A percentile compares a stretch with the other conserved stretches of the same genome.
phyloP scores from a whole-genome alignment of 2,888 invertebrate genomes.

The Archips crataeganus region DNA sequence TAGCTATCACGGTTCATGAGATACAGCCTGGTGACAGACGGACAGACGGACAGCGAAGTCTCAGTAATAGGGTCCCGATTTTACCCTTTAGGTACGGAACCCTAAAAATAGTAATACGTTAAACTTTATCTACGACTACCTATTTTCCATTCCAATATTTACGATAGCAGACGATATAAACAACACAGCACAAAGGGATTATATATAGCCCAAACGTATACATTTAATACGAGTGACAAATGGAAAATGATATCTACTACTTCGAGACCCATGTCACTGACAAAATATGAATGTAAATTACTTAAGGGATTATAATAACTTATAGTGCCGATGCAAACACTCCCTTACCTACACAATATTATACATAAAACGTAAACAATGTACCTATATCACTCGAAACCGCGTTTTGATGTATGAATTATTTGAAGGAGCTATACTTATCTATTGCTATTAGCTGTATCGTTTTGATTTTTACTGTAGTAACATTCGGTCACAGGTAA shows the following conservation, averaged over 20 bases:
- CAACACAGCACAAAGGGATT: constrained; percentile 20
- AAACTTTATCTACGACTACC: background rate
- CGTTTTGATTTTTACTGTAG: background rate
- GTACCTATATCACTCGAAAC: background rate
- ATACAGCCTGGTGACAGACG: too few relatives aligned
- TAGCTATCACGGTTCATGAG: too few relatives aligned
- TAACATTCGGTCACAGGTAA: background rate
- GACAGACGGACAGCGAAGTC: too few relatives aligned
- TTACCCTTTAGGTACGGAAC: too few relatives aligned
- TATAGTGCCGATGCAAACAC: constrained; percentile 22
- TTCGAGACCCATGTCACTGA: constrained; percentile 32
- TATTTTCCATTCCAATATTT: constrained; percentile 12
- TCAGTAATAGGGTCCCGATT: too few relatives aligned
- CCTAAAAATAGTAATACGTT: background rate
- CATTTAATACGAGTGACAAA: constrained; percentile 38
- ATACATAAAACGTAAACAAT: background rate
- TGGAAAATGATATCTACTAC: constrained; percentile 35
- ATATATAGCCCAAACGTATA: constrained; percentile 30
- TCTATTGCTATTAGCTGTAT: too few relatives aligned
- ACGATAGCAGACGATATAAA: constrained; percentile 26
- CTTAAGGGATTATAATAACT: constrained; percentile 38
- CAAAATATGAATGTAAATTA: constrained; percentile 39
- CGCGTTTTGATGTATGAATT: background rate
- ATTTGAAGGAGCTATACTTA: background rate
- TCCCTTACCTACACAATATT: background rate